These are phyloP conservation scores for Callaeas wilsoni DNA, from an alignment of 2,113 vertebrate genomes.

Conservation along the genomic window DNA sequence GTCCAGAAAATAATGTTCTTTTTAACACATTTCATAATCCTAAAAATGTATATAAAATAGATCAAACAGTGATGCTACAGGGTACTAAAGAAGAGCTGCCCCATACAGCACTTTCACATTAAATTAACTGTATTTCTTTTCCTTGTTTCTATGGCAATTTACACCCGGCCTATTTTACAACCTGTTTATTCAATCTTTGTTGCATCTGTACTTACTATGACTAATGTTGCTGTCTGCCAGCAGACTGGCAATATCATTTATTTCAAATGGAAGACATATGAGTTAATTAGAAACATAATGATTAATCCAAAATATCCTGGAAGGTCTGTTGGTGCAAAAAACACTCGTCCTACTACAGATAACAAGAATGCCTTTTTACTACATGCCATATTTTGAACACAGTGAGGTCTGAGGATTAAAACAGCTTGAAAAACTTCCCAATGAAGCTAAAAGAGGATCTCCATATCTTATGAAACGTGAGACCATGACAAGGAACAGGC, in stretches of 20 bases:
- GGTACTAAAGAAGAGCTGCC: background rate
- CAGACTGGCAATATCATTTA: conserved; percentile 28
- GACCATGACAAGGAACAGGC: background rate
- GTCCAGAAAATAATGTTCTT: background rate
- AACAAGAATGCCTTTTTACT: background rate
- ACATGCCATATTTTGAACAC: background rate
- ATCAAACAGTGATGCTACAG: background rate
- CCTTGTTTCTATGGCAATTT: background rate
- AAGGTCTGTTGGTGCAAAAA: background rate
- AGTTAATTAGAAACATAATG: conserved; percentile 7
- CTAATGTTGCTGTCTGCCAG: conserved; percentile 18
- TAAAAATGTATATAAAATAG: background rate
- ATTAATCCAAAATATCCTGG: conserved; percentile 27
- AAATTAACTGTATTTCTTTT: background rate
- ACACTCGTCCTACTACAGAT: background rate
- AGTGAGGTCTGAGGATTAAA: background rate
- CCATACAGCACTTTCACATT: background rate
- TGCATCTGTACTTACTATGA: conserved; percentile 46
- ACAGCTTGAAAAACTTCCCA: background rate
- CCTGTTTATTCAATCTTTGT: conserved; percentile 27
- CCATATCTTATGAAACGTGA: background rate
- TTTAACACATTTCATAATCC: background rate
- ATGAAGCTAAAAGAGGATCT: background rate
- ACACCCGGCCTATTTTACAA: background rate
- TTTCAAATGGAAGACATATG: conserved; percentile 14